These are phyloP conservation scores for Drosophila subsilvestris DNA, from an alignment of 2,888 invertebrate genomes.

Conservation along the genomic window DNA sequence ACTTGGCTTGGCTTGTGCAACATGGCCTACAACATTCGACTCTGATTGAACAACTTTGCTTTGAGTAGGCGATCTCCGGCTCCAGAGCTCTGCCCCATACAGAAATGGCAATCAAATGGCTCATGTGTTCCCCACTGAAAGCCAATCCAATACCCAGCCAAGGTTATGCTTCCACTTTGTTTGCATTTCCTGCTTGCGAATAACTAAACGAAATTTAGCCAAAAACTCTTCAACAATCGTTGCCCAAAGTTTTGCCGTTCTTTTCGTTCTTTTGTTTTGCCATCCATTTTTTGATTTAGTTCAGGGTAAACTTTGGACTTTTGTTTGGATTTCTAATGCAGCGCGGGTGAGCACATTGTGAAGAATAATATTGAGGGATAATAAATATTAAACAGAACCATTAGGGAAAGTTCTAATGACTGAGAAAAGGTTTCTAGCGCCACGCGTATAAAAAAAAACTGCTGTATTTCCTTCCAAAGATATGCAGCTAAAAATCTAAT, in stretches of 20 bases:
- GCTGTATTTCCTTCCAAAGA: no score
- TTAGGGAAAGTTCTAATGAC: neutral
- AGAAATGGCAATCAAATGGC: slow-evolving; percentile 32
- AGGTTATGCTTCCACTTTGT: slow-evolving; percentile 23
- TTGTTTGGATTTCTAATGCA: slow-evolving; percentile 17
- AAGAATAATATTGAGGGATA: neutral
- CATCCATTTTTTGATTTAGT: neutral
- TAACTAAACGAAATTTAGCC: slow-evolving; percentile 32
- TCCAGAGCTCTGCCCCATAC: neutral
- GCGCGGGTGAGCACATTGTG: neutral
- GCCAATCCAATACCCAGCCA: slow-evolving; percentile 24
- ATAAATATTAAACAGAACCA: neutral
- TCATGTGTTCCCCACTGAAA: slow-evolving; percentile 17
- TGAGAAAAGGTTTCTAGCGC: neutral
- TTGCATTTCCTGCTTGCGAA: slow-evolving; percentile 35
- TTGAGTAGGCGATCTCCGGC: slow-evolving; percentile 18
- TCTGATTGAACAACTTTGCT: slow-evolving; percentile 10
- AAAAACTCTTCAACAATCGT: slow-evolving; percentile 3
- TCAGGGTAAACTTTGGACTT: neutral
- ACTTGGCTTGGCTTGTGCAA: neutral
- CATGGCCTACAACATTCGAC: slow-evolving; percentile 1
- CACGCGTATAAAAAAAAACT: no score
- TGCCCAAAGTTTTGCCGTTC: neutral
- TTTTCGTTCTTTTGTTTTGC: neutral
- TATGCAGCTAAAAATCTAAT: no score